phyloP scores from a whole-genome alignment of 2,113 vertebrate genomes.

The Oreotrochilus melanogaster region DNA sequence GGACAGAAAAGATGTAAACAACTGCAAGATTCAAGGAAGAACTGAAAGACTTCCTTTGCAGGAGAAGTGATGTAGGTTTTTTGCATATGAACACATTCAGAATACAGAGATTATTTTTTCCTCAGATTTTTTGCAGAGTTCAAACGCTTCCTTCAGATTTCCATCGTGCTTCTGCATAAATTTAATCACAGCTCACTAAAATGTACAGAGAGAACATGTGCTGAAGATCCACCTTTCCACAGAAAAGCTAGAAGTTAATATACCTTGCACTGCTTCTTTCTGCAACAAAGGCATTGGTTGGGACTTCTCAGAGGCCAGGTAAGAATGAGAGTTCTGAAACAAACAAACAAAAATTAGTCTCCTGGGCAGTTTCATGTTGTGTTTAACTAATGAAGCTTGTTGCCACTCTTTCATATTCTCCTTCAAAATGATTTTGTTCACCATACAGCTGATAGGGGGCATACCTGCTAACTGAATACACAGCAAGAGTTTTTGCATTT shows the following conservation, averaged over 20 bases:
- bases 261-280: conserved; percentile 90
- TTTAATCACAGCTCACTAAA: not conserved
- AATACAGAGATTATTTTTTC: not conserved
- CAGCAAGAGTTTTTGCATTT: not conserved
- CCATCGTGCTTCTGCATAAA: not conserved
- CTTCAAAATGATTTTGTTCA: not conserved
- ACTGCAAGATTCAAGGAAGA: too few relatives aligned
- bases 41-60: not conserved
- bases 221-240: conserved; percentile 18
- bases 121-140: not conserved
- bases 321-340: conserved; percentile 56
- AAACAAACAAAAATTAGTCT: not conserved
- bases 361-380: not conserved
- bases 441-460: not conserved
- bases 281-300: conserved; percentile 60
- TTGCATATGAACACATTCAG: not conserved
- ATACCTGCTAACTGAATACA: not conserved
- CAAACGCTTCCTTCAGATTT: not conserved
- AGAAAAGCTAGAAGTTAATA: not conserved
- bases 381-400: not conserved
- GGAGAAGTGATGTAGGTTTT: not conserved
- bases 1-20: too few relatives aligned
- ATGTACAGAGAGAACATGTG: not conserved
- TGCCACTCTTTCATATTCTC: not conserved
- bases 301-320: conserved; percentile 65